These are phyloP conservation scores for Danio tinwini DNA, from an alignment of 2,797 vertebrate genomes.

Conservation along the genomic window DNA sequence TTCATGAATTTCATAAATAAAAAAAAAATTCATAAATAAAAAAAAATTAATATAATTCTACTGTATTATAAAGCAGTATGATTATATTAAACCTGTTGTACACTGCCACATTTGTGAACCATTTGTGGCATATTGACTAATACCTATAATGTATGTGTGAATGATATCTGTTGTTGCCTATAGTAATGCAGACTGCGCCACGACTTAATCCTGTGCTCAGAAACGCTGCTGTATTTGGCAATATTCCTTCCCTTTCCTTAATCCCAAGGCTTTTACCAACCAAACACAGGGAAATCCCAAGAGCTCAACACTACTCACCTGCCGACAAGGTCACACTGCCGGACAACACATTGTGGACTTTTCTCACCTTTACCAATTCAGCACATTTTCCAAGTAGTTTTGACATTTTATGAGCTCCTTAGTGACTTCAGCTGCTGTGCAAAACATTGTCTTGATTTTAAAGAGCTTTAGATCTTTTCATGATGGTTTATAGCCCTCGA, in stretches of 20 bases:
- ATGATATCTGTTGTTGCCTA: conserved; percentile 1
- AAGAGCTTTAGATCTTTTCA: neutral
- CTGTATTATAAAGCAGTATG: no score
- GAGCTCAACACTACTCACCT: conserved; percentile 70
- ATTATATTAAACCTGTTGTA: neutral
- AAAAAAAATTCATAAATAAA: no score
- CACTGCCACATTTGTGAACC: neutral
- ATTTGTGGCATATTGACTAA: conserved; percentile 6
- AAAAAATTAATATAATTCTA: no score
- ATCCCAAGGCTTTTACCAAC: conserved; percentile 78
- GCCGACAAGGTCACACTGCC: conserved; percentile 61
- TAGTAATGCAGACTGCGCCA: conserved; percentile 2
- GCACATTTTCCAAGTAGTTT: neutral
- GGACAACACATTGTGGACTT: conserved; percentile 56
- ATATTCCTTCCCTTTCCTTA: conserved; percentile 75
- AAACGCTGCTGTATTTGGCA: conserved; percentile 40
- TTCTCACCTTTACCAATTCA: conserved; percentile 13
- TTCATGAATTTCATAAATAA: no score
- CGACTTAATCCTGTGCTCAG: conserved; percentile 44
- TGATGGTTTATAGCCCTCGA: conserved; percentile 2
- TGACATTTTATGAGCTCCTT: neutral
- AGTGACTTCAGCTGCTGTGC: neutral
- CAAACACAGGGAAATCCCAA: conserved; percentile 78
- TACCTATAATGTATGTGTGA: neutral
- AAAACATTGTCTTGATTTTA: neutral